Evolutionary conservation across 30 jellyfish, hydroid and myxozoan genomes (phyloP).

Genomic region (Sanderia malayensis): DNA sequence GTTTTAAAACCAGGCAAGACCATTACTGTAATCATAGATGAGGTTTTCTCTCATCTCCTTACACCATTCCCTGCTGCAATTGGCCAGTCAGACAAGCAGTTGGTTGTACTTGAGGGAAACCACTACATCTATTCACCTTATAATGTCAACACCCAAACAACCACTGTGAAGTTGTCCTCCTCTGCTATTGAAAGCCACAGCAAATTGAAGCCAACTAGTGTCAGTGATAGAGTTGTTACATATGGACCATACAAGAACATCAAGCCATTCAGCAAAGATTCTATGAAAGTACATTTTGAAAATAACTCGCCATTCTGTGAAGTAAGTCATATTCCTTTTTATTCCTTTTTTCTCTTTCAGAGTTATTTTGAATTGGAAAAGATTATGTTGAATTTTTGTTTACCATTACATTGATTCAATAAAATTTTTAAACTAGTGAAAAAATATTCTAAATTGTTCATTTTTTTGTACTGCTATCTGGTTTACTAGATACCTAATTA

Average conservation of each 20-base stretch:
- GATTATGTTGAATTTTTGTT: too few species aligned
- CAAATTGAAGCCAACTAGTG: slow-evolving; percentile 83
- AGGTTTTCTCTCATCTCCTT: slow-evolving; percentile 52
- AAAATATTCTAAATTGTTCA: too few species aligned
- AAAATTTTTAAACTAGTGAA: too few species aligned
- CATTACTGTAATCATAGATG: slow-evolving; percentile 57
- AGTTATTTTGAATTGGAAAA: too few species aligned
- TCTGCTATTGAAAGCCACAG: slow-evolving; percentile 77
- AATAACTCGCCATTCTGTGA: slow-evolving; percentile 77
- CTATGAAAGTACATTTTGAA: slow-evolving; percentile 84
- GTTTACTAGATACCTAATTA: too few species aligned
- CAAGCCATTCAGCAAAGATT: slow-evolving; percentile 58
- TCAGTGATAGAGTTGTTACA: slow-evolving; percentile 72
- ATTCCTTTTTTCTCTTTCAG: background rate
- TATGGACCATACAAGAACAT: slow-evolving; percentile 90
- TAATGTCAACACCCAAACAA: slow-evolving; percentile 66
- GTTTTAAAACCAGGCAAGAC: slow-evolving; percentile 45
- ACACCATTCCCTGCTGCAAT: slow-evolving; percentile 84
- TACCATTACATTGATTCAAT: too few species aligned
- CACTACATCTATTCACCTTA: slow-evolving; percentile 77
- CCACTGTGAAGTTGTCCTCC: slow-evolving; percentile 84
- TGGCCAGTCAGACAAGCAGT: slow-evolving; percentile 94
- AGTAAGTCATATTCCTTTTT: slow-evolving; percentile 13
- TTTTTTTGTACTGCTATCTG: too few species aligned
- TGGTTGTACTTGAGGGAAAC: slow-evolving; percentile 74